phyloP scores from a whole-genome alignment of 1,140 invertebrate species.

The Achroia grisella region DNA sequence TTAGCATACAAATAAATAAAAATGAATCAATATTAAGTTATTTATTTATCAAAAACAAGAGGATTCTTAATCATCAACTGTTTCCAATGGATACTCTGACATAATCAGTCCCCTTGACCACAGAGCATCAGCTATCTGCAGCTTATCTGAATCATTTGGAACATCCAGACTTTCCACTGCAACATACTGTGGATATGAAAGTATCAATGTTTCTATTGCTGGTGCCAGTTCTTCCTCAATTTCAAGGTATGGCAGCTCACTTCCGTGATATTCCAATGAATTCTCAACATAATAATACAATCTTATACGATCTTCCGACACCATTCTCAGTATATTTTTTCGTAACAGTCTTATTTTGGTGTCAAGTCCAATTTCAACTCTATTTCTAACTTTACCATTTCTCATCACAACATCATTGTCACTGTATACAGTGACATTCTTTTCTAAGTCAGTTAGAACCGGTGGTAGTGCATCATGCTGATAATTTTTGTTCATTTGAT shows the following conservation, averaged over 20 bases:
- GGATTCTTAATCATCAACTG: slow-evolving; percentile 42
- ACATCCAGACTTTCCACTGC: slow-evolving; percentile 82
- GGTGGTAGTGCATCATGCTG: slow-evolving; percentile 94
- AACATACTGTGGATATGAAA: slow-evolving; percentile 84
- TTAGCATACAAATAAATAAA: too few species aligned
- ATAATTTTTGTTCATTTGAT: slow-evolving; percentile 87
- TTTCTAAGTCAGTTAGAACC: slow-evolving; percentile 79
- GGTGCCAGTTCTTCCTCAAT: slow-evolving; percentile 78
- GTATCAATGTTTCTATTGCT: slow-evolving; percentile 82
- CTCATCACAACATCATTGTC: slow-evolving; percentile 81
- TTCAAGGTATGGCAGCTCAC: slow-evolving; percentile 86
- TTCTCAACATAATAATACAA: slow-evolving; percentile 91
- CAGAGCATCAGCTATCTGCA: slow-evolving; percentile 59
- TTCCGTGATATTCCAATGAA: slow-evolving; percentile 86
- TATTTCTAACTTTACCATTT: slow-evolving; percentile 76
- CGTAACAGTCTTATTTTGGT: slow-evolving; percentile 82
- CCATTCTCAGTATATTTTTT: slow-evolving; percentile 81
- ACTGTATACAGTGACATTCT: slow-evolving; percentile 78
- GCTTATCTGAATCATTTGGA: slow-evolving; percentile 76
- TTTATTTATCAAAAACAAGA: neutral
- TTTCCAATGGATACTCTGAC: slow-evolving; percentile 59
- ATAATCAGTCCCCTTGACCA: slow-evolving; percentile 56
- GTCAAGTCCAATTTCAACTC: slow-evolving; percentile 79
- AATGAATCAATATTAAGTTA: too few species aligned
- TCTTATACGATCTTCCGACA: slow-evolving; percentile 77